Evolutionary conservation across 2,888 invertebrate species (phyloP), one percentile per base, ranked within the genome.

Genomic region (Panorpa germanica): DNA sequence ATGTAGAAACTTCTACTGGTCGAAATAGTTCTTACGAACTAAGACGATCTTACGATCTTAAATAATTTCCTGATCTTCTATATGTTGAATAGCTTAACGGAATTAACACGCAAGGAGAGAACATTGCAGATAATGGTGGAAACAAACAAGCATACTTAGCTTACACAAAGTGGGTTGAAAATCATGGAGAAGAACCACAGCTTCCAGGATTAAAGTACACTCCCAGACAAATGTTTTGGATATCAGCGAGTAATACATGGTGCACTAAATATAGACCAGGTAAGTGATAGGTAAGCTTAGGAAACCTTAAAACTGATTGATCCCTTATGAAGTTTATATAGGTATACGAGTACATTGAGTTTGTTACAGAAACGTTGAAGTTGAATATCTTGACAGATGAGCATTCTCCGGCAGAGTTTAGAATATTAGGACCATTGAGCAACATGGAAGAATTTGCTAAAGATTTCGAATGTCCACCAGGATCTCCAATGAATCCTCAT

Each of bases 41-140:
- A n/a, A n/a, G n/a, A n/a, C n/a, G n/a, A n/a, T n/a, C n/a, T n/a
- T n/a, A 29, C n/a, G n/a, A n/a, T n/a, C n/a, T 17, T 30, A 31
- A 32, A 43, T 47, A 35, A 39, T 52, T 54, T 16, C 53, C n/a
- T n/a, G n/a, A n/a, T n/a, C n/a, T n/a, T n/a, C n/a, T n/a, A n/a
- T n/a, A n/a, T n/a, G n/a, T n/a, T n/a, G n/a, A n/a, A n/a, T n/a
- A 85, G 85, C 49, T 93, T 30, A 86, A 90, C 45, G 91, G 91
- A 29, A 71, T 86, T 34, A 82, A 82, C 45, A 88, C 88, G 0
- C 85, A 86, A 55, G 86, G 86, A 8, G 91, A 91, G 50, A 91
- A 91, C 49, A 91, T 91, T 33, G 91, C 91, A 1, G 91, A 91
- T 50, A 91, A 90, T 47, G 90, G 88, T 3, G 91, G 90, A 2